Percentiles rank a stretch among this genome's conserved stretches.
These are phyloP conservation scores for Tenrec ecaudatus DNA, from an alignment of 2,113 vertebrate species.

Conservation along the genomic window DNA sequence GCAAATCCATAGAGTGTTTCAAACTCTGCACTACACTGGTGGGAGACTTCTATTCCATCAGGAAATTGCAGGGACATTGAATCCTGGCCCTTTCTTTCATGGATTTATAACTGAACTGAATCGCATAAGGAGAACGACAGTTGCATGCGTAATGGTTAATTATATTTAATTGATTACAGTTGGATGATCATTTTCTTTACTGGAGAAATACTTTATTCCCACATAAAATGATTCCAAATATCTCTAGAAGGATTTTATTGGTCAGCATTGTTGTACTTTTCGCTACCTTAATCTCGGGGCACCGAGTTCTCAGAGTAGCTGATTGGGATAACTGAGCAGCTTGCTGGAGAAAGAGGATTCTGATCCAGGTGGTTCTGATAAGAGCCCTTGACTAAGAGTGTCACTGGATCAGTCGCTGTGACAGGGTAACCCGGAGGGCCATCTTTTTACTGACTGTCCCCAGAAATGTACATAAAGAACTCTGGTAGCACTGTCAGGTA, in stretches of 20 bases:
- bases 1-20: background rate
- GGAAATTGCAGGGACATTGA: background rate
- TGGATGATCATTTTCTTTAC: background rate
- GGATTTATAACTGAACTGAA: background rate
- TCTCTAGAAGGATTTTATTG: background rate
- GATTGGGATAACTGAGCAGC: background rate
- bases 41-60: background rate
- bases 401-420: background rate
- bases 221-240: constrained; percentile 40
- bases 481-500: no score
- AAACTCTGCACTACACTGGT: background rate
- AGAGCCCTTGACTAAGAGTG: background rate
- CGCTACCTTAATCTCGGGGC: background rate
- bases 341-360: background rate
- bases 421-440: background rate
- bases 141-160: constrained; percentile 23
- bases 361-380: background rate
- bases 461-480: no score
- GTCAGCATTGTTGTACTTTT: background rate
- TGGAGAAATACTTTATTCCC: background rate
- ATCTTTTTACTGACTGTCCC: background rate
- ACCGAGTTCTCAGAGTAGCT: background rate
- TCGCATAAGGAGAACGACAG: background rate
- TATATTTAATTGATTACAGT: constrained; percentile 42
- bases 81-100: background rate